Evolutionary conservation across 2,113 vertebrate species (phyloP), one percentile per base, ranked within the genome.

Genomic region (Jaculus jaculus): DNA sequence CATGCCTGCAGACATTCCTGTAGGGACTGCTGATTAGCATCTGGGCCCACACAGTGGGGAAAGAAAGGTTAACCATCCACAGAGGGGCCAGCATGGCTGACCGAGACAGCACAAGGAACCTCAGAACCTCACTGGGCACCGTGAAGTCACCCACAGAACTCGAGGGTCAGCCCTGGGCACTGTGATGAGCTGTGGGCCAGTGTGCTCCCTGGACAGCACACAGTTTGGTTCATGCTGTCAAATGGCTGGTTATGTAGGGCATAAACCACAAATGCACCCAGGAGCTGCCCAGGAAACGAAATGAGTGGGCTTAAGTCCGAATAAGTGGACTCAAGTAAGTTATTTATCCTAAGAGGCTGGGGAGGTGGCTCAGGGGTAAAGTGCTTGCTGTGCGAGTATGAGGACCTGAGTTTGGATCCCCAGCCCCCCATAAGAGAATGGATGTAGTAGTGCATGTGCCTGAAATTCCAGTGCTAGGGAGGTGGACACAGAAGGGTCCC

Each of bases 1-100:
- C 96, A 1, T 32, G 21, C 9, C 47, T 90, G 78, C 97, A 98
- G 18, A 95, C 80, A 6, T 58, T 85, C 84, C 91, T 90, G 11
- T 88, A 85, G 7, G 93, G n/a, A 89, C 92, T 95, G 17, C 20
- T 89, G 60, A 96, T 71, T 68, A 83, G 84, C 11, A 84, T 21
- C 32, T 95, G 89, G 39, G 94, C 63, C 72, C 89, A 77, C 39
- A 72, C 61, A 63, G 74, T 7, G 8, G 84, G 68, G 30, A 94
- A 5, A 51, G 71, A 93, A 72, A 96, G 54, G 51, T 78, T 80
- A 26, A 93, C 20, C 61, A 95, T 74, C 66, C 89, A 90, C 71
- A 96, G 37, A 26, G 24, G 7, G 37, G 34, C 23, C 85, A 90
- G 7, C 96, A 93, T 80, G 42, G 88, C 37, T 9, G 21, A 69